Evolutionary conservation across 2,113 vertebrate species (phyloP), one percentile per base, ranked within the genome.

Genomic region (Megaceryle torquata): DNA sequence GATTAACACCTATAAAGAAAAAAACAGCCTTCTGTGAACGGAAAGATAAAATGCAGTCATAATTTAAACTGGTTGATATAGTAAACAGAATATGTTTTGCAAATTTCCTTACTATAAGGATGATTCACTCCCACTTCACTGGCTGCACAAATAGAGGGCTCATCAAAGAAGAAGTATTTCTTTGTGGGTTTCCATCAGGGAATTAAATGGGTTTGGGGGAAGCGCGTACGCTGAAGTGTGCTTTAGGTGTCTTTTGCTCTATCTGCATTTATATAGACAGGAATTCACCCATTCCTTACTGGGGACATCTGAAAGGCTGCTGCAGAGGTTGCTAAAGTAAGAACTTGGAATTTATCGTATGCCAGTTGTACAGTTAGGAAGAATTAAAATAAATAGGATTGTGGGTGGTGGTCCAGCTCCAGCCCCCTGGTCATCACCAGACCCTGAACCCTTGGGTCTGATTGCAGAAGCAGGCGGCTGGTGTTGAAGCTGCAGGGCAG

Each of bases 21-120:
- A 64, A 86, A 60, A 60, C 93, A 87, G 91, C 93, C 90, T 94
- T 91, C 95, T 96, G 86, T 75, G 94, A 95, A 82, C n/a, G 10
- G 84, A 46, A 77, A 69, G 92, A 95, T 86, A 89, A 95, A 97
- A 86, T 20, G 7, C 84, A 50, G 57, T 54, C 91, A 37, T 90
- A 65, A 93, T 91, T 96, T 94, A 91, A 67, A 33, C 35, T 28
- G 41, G 54, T 96, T 67, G 69, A 61, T 89, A 25, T 13, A 83
- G 82, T 86, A 77, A 74, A 82, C 85, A 70, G 82, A 81, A 70
- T 81, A 21, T 50, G 31, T 72, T 82, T 79, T 93, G 87, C 94
- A 96, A 82, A 80, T 95, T 24, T 92, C 91, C 60, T 83, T 91
- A 25, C 85, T 63, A 6, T 18, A 22, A 68, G 75, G 83, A 86